Evolutionary conservation across 1,140 invertebrate species (phyloP).

Genomic region (Papilio aristodemus): DNA sequence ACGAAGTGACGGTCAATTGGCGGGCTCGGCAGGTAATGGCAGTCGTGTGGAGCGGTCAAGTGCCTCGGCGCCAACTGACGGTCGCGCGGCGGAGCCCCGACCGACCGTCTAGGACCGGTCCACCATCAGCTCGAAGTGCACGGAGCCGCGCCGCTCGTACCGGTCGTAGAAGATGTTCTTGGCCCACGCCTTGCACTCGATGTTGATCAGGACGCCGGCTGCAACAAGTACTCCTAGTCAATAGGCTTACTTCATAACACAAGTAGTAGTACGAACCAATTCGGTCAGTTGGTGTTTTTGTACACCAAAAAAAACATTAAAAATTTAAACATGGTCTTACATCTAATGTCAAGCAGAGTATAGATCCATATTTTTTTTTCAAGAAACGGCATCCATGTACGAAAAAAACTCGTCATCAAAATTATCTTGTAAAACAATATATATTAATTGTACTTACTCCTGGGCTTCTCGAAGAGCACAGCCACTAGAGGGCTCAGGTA

Average conservation of each 20-base stretch:
- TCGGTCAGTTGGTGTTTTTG: no score
- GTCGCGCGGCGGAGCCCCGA: conserved; percentile 9
- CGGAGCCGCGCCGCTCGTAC: conserved; percentile 92
- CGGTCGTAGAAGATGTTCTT: conserved; percentile 94
- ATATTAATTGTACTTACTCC: conserved; percentile 82
- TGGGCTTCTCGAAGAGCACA: conserved; percentile 91
- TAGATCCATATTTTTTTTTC: no score
- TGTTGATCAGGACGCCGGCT: conserved; percentile 95
- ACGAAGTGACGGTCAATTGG: conserved; percentile 34
- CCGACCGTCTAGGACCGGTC: conserved; percentile 80
- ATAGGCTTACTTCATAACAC: no score
- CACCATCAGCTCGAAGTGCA: conserved; percentile 97
- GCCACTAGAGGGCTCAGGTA: conserved; percentile 94
- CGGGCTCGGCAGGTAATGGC: conserved; percentile 30
- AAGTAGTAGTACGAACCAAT: no score
- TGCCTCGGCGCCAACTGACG: background rate
- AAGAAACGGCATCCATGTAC: no score
- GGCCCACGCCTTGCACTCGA: conserved; percentile 98
- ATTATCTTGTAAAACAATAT: background rate
- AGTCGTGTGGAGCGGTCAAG: conserved; percentile 22
- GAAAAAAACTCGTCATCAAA: no score
- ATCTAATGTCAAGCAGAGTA: no score
- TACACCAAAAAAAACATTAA: no score
- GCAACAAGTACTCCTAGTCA: conserved; percentile 46
- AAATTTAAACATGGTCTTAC: no score